Conservation (phyloP, 2,888 invertebrate genomes). For the Parochlus steinenii region DNA sequence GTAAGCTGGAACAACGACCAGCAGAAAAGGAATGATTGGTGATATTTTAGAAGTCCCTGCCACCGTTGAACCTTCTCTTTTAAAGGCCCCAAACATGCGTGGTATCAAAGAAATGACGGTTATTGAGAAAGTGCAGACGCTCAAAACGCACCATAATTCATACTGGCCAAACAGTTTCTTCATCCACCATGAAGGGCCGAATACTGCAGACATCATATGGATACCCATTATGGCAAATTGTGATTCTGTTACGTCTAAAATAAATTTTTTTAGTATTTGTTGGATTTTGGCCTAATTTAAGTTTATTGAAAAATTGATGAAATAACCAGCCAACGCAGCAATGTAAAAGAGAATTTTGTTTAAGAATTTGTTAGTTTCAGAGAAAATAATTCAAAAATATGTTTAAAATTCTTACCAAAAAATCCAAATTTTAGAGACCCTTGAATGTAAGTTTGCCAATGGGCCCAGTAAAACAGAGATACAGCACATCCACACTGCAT, state of each 20-base stretch:
- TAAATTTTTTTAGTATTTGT: not conserved
- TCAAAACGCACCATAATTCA: conserved; percentile 5
- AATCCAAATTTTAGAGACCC: conserved; percentile 74
- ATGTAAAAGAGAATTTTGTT: no score
- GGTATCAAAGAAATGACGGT: conserved; percentile 41
- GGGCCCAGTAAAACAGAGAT: conserved; percentile 93
- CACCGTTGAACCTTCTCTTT: conserved; percentile 92
- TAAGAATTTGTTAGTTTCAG: no score
- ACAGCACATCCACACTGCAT: conserved; percentile 73
- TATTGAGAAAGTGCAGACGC: not conserved
- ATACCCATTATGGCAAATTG: conserved; percentile 85
- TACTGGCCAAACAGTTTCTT: conserved; percentile 29
- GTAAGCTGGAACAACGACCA: conserved; percentile 80
- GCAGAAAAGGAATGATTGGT: conserved; percentile 83
- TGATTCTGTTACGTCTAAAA: conserved; percentile 71
- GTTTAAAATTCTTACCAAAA: no score
- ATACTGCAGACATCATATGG: conserved; percentile 69
- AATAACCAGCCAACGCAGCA: not conserved
- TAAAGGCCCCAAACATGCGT: conserved; percentile 71
- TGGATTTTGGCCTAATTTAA: not conserved
- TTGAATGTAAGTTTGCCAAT: conserved; percentile 98
- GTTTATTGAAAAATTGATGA: not conserved
- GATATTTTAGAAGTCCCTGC: conserved; percentile 95
- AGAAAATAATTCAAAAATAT: no score
- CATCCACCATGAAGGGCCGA: conserved; percentile 80